These are phyloP conservation scores for Schizopygopsis pylzovi DNA, from an alignment of 2,797 vertebrate genomes.

Conservation along the genomic window DNA sequence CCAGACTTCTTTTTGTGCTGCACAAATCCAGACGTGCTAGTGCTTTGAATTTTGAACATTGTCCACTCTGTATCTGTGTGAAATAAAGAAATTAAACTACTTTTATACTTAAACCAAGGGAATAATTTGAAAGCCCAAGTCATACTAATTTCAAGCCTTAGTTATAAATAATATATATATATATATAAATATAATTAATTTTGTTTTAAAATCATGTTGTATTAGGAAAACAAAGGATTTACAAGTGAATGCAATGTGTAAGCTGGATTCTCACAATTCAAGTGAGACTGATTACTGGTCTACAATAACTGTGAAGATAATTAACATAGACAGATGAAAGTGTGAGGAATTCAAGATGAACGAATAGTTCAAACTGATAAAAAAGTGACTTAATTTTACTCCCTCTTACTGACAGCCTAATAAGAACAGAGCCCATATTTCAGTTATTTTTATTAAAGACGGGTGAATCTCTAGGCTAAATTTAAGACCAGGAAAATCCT, in stretches of 20 bases:
- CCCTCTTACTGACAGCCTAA: not conserved
- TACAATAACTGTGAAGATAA: not conserved
- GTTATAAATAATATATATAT: not conserved
- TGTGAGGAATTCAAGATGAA: not conserved
- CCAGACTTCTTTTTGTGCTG: not conserved
- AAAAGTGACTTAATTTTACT: not conserved
- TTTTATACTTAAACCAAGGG: not conserved
- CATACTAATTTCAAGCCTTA: not conserved
- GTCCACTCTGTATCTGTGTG: not conserved
- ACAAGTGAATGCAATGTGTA: not conserved
- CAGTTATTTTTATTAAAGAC: conserved; percentile 11
- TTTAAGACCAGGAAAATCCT: conserved; percentile 38
- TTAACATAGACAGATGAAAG: not conserved
- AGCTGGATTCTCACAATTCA: not conserved
- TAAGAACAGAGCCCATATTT: not conserved
- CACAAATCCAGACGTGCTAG: not conserved
- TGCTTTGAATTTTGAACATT: not conserved
- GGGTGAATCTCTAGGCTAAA: conserved; percentile 16
- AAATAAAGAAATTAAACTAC: not conserved
- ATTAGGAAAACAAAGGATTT: not conserved
- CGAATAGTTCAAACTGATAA: not conserved
- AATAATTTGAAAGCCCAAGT: not conserved
- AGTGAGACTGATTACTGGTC: not conserved
- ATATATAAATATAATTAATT: too few species aligned
- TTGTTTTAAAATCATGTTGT: not conserved